A percentile compares a stretch with the other conserved stretches of the same genome.
Conservation (phyloP, 2,113 vertebrate species). For the Megaceryle maxima region DNA sequence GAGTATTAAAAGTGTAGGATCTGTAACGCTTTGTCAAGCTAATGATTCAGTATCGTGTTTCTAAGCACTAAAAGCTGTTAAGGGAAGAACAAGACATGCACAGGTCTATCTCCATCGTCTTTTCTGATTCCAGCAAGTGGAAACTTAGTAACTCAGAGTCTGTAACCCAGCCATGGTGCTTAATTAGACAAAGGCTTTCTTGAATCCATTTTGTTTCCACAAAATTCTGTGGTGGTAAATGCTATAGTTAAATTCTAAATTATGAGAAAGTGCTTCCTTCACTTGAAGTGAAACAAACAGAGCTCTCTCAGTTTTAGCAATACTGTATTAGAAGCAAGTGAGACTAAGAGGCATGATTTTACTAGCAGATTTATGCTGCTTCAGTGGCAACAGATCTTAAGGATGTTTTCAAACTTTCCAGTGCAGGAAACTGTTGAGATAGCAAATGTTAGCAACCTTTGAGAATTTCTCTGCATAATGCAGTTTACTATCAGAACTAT, state of each 20-base stretch:
- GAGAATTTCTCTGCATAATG: background rate
- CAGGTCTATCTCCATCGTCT: background rate
- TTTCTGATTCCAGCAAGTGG: background rate
- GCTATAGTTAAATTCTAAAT: background rate
- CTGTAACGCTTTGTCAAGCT: background rate
- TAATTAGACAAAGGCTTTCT: background rate
- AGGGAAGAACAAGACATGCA: background rate
- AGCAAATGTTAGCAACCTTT: background rate
- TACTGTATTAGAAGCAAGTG: background rate
- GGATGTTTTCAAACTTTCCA: background rate
- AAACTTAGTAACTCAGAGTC: background rate
- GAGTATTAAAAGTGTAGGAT: background rate
- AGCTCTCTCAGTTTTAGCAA: background rate
- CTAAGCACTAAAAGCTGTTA: background rate
- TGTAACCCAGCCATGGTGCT: background rate
- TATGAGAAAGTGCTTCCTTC: background rate
- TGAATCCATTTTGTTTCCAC: background rate
- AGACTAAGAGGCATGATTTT: background rate
- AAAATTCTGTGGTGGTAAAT: background rate
- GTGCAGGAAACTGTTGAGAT: background rate
- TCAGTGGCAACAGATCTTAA: background rate
- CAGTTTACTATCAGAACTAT: background rate
- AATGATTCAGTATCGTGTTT: background rate
- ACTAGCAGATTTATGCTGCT: background rate
- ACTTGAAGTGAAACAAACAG: background rate